A percentile compares a stretch with the other conserved stretches of the same genome.
These are phyloP conservation scores for Drosophila orena DNA, from an alignment of 1,140 invertebrate genomes.

Conservation along the genomic window DNA sequence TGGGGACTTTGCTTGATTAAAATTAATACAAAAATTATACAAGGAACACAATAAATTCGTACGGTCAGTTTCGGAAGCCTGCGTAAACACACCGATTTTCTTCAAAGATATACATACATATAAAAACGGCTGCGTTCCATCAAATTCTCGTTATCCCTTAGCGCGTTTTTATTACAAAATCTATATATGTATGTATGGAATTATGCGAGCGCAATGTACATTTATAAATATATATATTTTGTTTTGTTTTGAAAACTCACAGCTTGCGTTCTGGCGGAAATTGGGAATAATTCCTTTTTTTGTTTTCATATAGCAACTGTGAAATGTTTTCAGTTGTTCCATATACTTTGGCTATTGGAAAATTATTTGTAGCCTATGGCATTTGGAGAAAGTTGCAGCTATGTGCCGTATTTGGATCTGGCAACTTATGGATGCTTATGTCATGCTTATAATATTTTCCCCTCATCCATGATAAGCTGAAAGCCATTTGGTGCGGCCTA, in stretches of 20 bases:
- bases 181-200: conserved; percentile 34
- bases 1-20: conserved; percentile 22
- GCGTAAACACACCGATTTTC: conserved; percentile 53
- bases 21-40: conserved; percentile 25
- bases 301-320: conserved; percentile 2
- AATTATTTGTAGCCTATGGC: conserved; percentile 40
- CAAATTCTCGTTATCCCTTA: conserved; percentile 39
- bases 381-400: conserved; percentile 58
- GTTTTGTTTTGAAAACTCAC: conserved; percentile 49
- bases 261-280: conserved; percentile 51
- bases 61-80: conserved; percentile 19
- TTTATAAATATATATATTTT: conserved; percentile 13
- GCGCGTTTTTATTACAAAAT: conserved; percentile 43
- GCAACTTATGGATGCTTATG: conserved; percentile 47
- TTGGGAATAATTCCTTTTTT: conserved; percentile 16
- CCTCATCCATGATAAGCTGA: conserved; percentile 45
- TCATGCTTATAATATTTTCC: conserved; percentile 57
- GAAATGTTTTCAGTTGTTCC: conserved; percentile 19
- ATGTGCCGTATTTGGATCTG: conserved; percentile 39
- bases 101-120: conserved; percentile 3
- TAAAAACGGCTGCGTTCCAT: conserved; percentile 55
- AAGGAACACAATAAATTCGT: conserved; percentile 4
- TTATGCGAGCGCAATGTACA: conserved; percentile 10
- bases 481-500: conserved; percentile 29
- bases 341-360: conserved; percentile 38